phyloP scores from a whole-genome alignment of 2,888 invertebrate genomes.

The Seira musarum region DNA sequence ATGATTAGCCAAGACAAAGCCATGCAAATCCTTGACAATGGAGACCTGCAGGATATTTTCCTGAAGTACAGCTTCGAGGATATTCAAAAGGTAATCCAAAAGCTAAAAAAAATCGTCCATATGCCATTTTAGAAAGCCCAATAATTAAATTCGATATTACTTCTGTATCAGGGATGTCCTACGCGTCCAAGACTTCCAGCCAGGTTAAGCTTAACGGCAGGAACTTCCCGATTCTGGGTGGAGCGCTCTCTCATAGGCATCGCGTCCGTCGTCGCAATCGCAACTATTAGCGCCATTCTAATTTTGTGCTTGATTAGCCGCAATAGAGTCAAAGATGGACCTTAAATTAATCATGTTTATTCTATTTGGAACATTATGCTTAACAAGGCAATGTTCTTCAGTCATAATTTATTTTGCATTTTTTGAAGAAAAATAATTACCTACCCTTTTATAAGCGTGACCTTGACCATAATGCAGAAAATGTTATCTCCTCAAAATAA shows the following conservation, averaged over 20 bases:
- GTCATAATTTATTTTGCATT: too few relatives aligned
- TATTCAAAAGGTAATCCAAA: conserved; percentile 63
- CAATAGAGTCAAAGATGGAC: conserved; percentile 50
- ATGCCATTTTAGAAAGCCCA: background rate
- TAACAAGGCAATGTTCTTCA: too few relatives aligned
- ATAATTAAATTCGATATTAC: background rate
- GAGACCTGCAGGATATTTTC: conserved; percentile 68
- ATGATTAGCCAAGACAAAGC: conserved; percentile 68
- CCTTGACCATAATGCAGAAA: too few relatives aligned
- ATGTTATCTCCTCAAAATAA: too few relatives aligned
- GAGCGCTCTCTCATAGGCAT: conserved; percentile 67
- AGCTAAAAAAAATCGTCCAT: background rate
- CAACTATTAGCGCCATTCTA: conserved; percentile 66
- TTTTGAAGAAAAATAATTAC: too few relatives aligned
- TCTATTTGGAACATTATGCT: too few relatives aligned
- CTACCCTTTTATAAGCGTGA: too few relatives aligned
- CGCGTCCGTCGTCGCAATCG: conserved; percentile 67
- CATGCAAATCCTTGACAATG: conserved; percentile 65
- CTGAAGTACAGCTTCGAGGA: conserved; percentile 67
- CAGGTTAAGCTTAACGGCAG: conserved; percentile 59
- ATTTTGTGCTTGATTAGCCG: conserved; percentile 67
- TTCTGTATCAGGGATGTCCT: conserved; percentile 65
- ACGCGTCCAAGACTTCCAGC: conserved; percentile 63
- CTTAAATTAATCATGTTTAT: conserved; percentile 4
- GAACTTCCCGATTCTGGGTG: conserved; percentile 67